Evolutionary conservation across 2,888 invertebrate genomes (phyloP).

Genomic region (Eupithecia vulgata): DNA sequence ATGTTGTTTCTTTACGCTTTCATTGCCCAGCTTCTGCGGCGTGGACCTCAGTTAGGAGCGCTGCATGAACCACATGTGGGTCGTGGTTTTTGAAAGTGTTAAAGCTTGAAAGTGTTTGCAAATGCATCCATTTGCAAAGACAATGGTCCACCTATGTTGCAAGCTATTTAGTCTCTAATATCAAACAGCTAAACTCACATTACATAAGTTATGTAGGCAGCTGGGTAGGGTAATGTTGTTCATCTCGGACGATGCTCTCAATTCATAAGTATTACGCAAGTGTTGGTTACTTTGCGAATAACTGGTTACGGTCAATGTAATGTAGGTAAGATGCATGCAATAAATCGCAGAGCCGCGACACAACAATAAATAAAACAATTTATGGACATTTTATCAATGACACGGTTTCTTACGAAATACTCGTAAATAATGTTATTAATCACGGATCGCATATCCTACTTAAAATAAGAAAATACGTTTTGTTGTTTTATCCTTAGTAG

Average conservation of each 20-base stretch:
- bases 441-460: not conserved
- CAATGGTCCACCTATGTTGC: slow-evolving; percentile 12
- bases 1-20: not conserved
- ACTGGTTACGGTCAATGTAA: slow-evolving; percentile 51
- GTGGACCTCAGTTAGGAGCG: too few relatives aligned
- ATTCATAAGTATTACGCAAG: slow-evolving; percentile 43
- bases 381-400: slow-evolving; percentile 52
- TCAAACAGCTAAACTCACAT: slow-evolving; percentile 23
- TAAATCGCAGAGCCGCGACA: slow-evolving; percentile 43
- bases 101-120: too few relatives aligned
- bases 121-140: not conserved
- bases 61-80: too few relatives aligned
- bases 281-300: slow-evolving; percentile 51
- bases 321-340: slow-evolving; percentile 45
- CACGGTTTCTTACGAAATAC: slow-evolving; percentile 51
- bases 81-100: too few relatives aligned
- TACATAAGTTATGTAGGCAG: slow-evolving; percentile 19
- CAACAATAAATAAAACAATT: slow-evolving; percentile 49
- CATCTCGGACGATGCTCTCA: slow-evolving; percentile 66
- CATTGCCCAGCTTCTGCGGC: too few relatives aligned
- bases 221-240: slow-evolving; percentile 29
- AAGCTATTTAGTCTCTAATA: slow-evolving; percentile 7
- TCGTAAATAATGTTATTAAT: slow-evolving; percentile 13
- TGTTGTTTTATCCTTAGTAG: not conserved
- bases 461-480: not conserved